Base-by-base conservation (phyloP, 2,113 vertebrate species). In the Malurus alboscapulatus region DNA sequence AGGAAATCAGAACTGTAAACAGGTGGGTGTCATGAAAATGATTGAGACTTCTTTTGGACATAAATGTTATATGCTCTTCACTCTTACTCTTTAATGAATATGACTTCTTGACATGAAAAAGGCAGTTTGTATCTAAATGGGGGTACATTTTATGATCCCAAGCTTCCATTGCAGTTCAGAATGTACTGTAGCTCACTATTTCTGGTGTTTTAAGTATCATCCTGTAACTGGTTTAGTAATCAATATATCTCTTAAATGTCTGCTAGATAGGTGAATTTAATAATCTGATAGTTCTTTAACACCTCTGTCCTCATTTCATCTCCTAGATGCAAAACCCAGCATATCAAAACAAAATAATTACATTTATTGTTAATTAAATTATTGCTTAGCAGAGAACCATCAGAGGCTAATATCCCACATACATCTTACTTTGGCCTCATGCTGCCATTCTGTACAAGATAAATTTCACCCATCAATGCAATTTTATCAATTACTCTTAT, bases 391-490 rank as follows among this genome's bases (percentile, higher is more conserved):
- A 84, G 47, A 94, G 38, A 91, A 45, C 29, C 50, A 73, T 90
- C 38, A 93, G 62, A 73, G 61, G 32, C 42, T 94, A 92, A 96
- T 94, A 92, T 50, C 58, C 54, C 76, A 79, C 88, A 94, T 96
- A 87, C 3, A 93, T 96, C 92, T 95, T 94, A 44, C 17, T 85
- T 80, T 21, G 22, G 87, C 34, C 47, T 91, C 74, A 73, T 44
- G 58, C 54, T 89, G 89, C 58, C 81, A 32, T 92, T 92, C 77
- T 79, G 69, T 20, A 32, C 25, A 95, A 94, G 94, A 96, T 76
- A 75, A 89, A 96, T 95, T 89, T 88, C 50, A 89, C 40, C 22
- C 50, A 79, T 84, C 66, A 76, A 14, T 79, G 26, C 30, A 87
- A 87, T 79, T 93, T 79, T 87, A 91, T 92, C 91, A 87, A 38